Percentiles rank a stretch among this genome's conserved stretches.
Conservation (phyloP, 2,113 vertebrate genomes). For the Anolis sagrei region DNA sequence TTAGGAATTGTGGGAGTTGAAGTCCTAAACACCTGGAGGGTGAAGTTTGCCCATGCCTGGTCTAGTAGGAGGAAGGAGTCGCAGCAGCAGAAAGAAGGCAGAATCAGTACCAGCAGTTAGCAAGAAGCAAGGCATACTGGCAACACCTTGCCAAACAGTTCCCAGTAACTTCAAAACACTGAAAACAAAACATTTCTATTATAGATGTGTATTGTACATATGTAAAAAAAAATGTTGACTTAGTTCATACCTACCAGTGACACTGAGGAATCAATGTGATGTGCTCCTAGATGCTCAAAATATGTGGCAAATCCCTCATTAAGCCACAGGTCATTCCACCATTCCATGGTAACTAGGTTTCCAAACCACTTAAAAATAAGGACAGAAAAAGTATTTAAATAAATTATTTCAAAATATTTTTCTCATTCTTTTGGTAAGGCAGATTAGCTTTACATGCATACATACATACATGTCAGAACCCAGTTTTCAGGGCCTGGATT, state of each 20-base stretch:
- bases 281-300: conserved; percentile 70
- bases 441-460: background rate
- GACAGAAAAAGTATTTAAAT: conserved; percentile 27
- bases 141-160: background rate
- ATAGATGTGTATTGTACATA: too few relatives aligned
- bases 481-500: too few relatives aligned
- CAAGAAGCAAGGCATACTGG: background rate
- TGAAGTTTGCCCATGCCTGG: too few relatives aligned
- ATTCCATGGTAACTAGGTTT: conserved; percentile 85
- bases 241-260: conserved; percentile 61
- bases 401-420: conserved; percentile 6
- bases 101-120: background rate
- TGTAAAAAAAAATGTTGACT: background rate
- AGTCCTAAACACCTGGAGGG: too few relatives aligned
- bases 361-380: conserved; percentile 83
- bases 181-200: background rate
- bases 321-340: conserved; percentile 88
- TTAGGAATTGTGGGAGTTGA: too few relatives aligned
- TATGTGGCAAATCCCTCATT: conserved; percentile 83
- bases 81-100: background rate
- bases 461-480: background rate
- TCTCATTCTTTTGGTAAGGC: conserved; percentile 35
- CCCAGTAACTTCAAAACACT: background rate
- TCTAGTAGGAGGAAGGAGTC: background rate
- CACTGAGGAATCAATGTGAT: conserved; percentile 66